These are phyloP conservation scores for Penaeus vannamei DNA, from an alignment of 1,140 invertebrate species.

Conservation along the genomic window DNA sequence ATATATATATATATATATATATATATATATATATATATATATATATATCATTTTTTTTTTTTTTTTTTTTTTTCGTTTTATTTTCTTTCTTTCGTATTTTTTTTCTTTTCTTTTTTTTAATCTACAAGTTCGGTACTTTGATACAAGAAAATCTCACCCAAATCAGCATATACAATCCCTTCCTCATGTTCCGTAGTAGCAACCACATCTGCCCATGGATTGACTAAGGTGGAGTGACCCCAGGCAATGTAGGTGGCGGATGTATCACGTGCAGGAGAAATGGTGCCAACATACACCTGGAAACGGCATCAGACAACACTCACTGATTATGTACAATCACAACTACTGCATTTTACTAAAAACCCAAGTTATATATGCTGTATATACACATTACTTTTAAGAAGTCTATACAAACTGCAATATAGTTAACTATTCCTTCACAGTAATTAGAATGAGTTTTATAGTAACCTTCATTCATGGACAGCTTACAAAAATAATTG, in stretches of 20 bases:
- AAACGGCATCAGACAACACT: background rate
- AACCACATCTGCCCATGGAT: conserved; percentile 90
- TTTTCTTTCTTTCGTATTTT: too few species aligned
- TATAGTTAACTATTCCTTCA: background rate
- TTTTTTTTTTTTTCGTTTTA: too few species aligned
- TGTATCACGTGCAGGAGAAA: conserved; percentile 81
- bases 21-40: too few species aligned
- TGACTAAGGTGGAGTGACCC: conserved; percentile 88
- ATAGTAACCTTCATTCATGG: too few species aligned
- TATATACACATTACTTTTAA: background rate
- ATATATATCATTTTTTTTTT: too few species aligned
- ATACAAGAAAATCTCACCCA: conserved; percentile 75
- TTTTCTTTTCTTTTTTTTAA: too few species aligned
- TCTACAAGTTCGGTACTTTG: too few species aligned
- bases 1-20: too few species aligned
- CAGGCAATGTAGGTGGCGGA: conserved; percentile 86
- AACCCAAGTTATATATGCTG: too few species aligned
- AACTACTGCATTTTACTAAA: too few species aligned
- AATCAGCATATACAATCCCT: conserved; percentile 81
- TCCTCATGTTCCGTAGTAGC: conserved; percentile 75
- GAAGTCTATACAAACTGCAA: background rate
- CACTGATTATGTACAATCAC: too few species aligned
- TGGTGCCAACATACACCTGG: conserved; percentile 73
- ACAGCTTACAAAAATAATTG: too few species aligned
- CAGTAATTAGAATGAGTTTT: background rate